Base-by-base conservation (phyloP, 2,113 vertebrate species). In the Caranx melampygus region DNA sequence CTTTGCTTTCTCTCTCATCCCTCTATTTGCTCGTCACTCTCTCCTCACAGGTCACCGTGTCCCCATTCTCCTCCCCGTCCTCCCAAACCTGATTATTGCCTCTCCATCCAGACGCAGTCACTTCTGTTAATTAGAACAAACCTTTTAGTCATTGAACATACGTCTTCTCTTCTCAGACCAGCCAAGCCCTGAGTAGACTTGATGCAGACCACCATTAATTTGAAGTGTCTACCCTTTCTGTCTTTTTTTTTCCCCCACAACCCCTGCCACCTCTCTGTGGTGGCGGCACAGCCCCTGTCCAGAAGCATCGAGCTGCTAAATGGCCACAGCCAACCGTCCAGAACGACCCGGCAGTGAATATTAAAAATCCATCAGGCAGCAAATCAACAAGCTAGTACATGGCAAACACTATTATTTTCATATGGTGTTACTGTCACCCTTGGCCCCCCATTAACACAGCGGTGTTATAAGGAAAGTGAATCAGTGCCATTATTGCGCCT, bases 121-220 rank as follows among this genome's bases (percentile, higher is more conserved):
- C 84, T 84, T 83, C 80, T 66, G 80, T 92, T 94, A 93, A 95
- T 95, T 92, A 93, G 82, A 90, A 85, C 84, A 86, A 91, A 88
- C 88, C 91, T 90, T 92, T 91, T 90, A 90, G 88, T 80, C 84
- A 72, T 47, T 59, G 78, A 64, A 77, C 79, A 83, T 89, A 82
- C 78, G 59, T 91, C 87, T 87, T 72, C 52, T 71, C 54, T 64
- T 61, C 72, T 70, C 64, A 44, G 69, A 54, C 34, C 4, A 33
- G 71, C 69, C 74, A 74, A 82, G 79, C 37, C 81, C 52, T 21
- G 45, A 81, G 69, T 66, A 60, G 82, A 87, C 81, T 74, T 68
- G 76, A 74, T 69, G 74, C 79, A 79, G 83, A 92, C 88, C 64
- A 26, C 91, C 87, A 89, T 93, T 92, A 87, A 88, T 84, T 89